A percentile compares a stretch with the other conserved stretches of the same genome.
Conservation (phyloP, 2,113 vertebrate genomes). For the Neodontobutis hainanensis region DNA sequence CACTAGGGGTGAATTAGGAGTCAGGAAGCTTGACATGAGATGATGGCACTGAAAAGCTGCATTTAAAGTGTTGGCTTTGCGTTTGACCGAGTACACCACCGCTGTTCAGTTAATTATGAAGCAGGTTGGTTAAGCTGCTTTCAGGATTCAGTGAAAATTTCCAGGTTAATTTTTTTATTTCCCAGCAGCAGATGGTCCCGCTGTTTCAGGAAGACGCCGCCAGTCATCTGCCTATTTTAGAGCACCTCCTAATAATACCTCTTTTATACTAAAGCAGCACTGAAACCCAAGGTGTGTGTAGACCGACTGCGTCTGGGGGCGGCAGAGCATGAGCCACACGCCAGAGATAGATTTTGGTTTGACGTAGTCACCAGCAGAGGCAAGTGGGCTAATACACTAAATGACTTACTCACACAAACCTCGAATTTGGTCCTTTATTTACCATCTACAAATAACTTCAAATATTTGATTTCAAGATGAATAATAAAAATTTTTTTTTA, state of each 20-base stretch:
- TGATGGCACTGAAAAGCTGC: background rate
- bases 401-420: constrained; percentile 46
- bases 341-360: constrained; percentile 60
- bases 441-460: constrained; percentile 36
- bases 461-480: background rate
- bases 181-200: constrained; percentile 32
- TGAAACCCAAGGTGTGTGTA: constrained; percentile 19
- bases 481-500: too few relatives aligned
- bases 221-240: constrained; percentile 34
- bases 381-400: constrained; percentile 53
- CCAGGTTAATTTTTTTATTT: constrained; percentile 41
- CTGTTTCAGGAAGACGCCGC: constrained; percentile 25
- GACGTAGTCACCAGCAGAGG: constrained; percentile 48
- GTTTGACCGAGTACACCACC: background rate
- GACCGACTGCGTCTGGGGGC: constrained; percentile 47
- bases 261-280: constrained; percentile 25
- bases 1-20: constrained; percentile 6
- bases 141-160: constrained; percentile 1
- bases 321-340: constrained; percentile 58
- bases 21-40: constrained; percentile 23
- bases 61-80: background rate
- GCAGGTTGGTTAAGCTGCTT: constrained; percentile 8
- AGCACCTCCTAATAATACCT: constrained; percentile 1
- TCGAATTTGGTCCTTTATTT: constrained; percentile 34
- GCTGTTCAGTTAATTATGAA: background rate